Evolutionary conservation across 2,113 vertebrate genomes (phyloP).

Genomic region (Lampris megalopsis): DNA sequence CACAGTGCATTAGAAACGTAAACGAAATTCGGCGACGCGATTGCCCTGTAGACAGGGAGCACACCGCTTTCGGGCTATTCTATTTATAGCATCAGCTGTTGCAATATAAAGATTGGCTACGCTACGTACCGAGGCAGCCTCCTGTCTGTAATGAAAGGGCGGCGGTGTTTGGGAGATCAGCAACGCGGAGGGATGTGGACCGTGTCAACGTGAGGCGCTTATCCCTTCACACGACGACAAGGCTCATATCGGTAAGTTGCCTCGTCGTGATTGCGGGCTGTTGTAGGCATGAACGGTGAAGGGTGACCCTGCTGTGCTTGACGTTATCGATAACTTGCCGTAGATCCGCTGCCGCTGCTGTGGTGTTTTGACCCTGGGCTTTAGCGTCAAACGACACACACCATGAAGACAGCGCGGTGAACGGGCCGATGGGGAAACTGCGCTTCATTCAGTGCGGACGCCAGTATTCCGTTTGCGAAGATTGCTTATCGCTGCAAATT

Average conservation of each 20-base stretch:
- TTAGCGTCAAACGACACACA: not conserved
- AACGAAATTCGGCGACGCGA: not conserved
- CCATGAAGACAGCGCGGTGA: conserved; percentile 1
- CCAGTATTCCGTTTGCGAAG: conserved; percentile 39
- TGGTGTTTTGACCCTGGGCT: too few relatives aligned
- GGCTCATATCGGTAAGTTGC: conserved; percentile 65
- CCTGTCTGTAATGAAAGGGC: conserved; percentile 49
- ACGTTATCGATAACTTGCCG: conserved; percentile 8
- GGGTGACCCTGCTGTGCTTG: not conserved
- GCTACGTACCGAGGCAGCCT: conserved; percentile 63
- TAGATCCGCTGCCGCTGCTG: conserved; percentile 9
- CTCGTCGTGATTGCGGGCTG: conserved; percentile 21
- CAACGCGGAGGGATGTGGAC: conserved; percentile 49
- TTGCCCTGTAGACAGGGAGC: not conserved
- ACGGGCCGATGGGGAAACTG: not conserved
- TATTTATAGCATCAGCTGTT: conserved; percentile 85
- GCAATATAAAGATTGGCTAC: conserved; percentile 82
- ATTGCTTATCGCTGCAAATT: conserved; percentile 56
- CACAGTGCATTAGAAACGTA: not conserved
- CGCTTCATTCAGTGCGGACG: not conserved
- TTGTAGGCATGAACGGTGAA: conserved; percentile 3
- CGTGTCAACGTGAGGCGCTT: conserved; percentile 59
- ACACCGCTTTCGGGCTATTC: conserved; percentile 63
- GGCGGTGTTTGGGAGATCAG: conserved; percentile 52
- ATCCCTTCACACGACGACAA: conserved; percentile 24